A percentile compares a stretch with the other conserved stretches of the same genome.
Conservation (phyloP, 1,140 invertebrate species). For the Drosophila pallidifrons region DNA sequence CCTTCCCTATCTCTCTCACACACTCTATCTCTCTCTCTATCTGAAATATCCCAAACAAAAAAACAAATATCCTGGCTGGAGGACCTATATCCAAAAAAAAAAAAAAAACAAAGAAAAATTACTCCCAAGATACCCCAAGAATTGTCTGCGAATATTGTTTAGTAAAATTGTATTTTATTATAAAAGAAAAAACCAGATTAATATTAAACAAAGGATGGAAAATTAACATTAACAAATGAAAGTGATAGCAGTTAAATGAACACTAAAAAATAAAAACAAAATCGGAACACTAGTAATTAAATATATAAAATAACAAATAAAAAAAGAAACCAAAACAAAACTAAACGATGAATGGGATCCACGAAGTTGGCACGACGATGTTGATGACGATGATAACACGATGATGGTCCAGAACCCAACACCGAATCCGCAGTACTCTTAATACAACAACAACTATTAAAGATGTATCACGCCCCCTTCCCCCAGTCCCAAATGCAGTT, state of each 20-base stretch:
- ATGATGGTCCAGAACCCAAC: slow-evolving; percentile 29
- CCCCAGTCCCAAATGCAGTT: slow-evolving; percentile 11
- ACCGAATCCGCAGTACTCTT: slow-evolving; percentile 25
- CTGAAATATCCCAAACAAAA: not conserved
- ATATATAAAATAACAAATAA: not conserved
- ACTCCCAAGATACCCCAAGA: slow-evolving; percentile 22
- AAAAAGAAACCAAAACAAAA: not conserved
- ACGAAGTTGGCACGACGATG: slow-evolving; percentile 11
- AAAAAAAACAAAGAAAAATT: no score
- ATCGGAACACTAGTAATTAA: slow-evolving; percentile 65
- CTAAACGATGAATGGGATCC: slow-evolving; percentile 37
- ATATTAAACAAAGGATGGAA: slow-evolving; percentile 53
- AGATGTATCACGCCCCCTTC: slow-evolving; percentile 32
- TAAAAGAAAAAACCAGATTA: slow-evolving; percentile 51
- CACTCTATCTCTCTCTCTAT: not conserved
- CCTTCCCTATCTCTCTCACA: not conserved
- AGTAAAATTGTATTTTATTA: slow-evolving; percentile 75
- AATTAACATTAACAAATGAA: slow-evolving; percentile 65
- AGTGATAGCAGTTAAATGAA: slow-evolving; percentile 80
- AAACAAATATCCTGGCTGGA: not conserved
- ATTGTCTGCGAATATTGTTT: slow-evolving; percentile 58
- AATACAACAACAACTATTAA: slow-evolving; percentile 7
- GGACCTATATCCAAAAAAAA: not conserved
- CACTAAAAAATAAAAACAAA: slow-evolving; percentile 48
- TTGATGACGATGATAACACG: slow-evolving; percentile 5